Conservation (phyloP, 1,140 invertebrate species). For the Drosophila gunungcola region DNA sequence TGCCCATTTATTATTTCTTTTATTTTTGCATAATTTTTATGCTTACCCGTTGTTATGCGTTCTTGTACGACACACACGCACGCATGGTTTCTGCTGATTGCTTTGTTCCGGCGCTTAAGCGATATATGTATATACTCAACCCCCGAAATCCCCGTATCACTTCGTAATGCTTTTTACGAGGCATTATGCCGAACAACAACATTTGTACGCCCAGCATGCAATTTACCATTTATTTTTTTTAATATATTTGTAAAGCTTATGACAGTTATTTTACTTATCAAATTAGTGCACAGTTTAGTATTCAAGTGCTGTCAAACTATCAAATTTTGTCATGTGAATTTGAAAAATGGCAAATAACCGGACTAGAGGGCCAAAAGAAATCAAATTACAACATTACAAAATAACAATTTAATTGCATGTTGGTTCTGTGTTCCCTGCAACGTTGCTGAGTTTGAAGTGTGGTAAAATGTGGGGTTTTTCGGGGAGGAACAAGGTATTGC, state of each 20-base stretch:
- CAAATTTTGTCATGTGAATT: constrained; percentile 6
- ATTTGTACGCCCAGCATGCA: constrained; percentile 29
- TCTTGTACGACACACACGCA: constrained; percentile 28
- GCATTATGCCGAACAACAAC: constrained; percentile 22
- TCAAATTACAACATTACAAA: constrained; percentile 51
- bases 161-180: constrained; percentile 43
- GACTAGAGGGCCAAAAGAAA: constrained; percentile 8
- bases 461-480: neutral
- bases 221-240: constrained; percentile 25
- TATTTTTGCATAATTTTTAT: constrained; percentile 60
- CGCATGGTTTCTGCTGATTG: constrained; percentile 70
- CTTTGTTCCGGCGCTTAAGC: constrained; percentile 78
- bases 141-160: constrained; percentile 27
- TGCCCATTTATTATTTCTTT: constrained; percentile 41
- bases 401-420: constrained; percentile 54
- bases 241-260: constrained; percentile 11
- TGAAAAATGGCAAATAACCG: constrained; percentile 8
- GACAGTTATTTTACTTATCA: constrained; percentile 22
- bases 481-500: neutral
- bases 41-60: constrained; percentile 34
- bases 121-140: constrained; percentile 18
- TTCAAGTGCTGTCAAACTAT: neutral
- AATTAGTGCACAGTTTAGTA: constrained; percentile 23
- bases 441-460: constrained; percentile 1
- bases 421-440: constrained; percentile 6